These are phyloP conservation scores for Sebastes oblongus DNA, from an alignment of 2,797 vertebrate genomes.

Conservation along the genomic window DNA sequence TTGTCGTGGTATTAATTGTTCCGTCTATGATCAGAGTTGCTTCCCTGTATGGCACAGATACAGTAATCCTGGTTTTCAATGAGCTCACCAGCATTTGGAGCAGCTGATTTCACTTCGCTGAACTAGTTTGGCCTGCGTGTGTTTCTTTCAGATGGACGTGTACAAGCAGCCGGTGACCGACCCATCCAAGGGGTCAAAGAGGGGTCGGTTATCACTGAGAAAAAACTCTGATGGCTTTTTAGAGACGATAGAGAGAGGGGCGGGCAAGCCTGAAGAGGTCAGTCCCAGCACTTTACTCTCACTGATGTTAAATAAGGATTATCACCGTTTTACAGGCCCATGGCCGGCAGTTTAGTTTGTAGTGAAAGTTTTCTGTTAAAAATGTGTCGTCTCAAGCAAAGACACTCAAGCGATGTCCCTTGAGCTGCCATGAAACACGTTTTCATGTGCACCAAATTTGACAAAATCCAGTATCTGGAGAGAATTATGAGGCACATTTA, in stretches of 20 bases:
- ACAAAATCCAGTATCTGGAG: neutral
- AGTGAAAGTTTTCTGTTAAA: neutral
- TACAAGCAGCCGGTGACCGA: conserved; percentile 85
- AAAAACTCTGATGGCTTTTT: conserved; percentile 80
- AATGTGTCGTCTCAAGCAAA: neutral
- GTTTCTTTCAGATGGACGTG: conserved; percentile 80
- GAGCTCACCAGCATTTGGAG: neutral
- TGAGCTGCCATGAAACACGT: neutral
- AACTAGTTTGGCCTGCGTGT: neutral
- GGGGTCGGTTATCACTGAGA: conserved; percentile 79
- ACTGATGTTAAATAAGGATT: no score
- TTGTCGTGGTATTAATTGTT: neutral
- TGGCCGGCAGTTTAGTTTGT: neutral
- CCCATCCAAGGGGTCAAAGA: conserved; percentile 82
- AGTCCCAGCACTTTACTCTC: neutral
- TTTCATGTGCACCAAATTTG: neutral
- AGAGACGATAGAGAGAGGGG: conserved; percentile 81
- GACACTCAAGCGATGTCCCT: neutral
- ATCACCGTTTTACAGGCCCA: neutral
- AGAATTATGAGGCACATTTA: neutral
- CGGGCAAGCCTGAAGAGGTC: conserved; percentile 84
- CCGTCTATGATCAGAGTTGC: neutral
- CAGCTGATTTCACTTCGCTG: neutral
- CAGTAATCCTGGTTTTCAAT: neutral
- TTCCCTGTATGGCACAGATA: neutral